Evolutionary conservation across 2,113 vertebrate species (phyloP).

Genomic region (Cnemophilus loriae): DNA sequence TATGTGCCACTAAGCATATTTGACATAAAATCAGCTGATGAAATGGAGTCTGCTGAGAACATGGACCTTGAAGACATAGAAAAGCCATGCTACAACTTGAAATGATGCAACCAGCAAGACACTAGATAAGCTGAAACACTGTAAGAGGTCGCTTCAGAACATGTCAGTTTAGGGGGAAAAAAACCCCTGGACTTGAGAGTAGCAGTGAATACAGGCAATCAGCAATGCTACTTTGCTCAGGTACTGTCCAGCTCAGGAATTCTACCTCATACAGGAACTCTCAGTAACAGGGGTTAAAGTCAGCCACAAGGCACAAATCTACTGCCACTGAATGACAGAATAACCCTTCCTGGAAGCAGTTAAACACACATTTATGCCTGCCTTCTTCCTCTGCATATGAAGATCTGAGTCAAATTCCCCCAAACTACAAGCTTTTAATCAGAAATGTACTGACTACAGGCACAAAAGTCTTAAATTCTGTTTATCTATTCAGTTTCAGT

Average conservation of each 20-base stretch:
- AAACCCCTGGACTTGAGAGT: not conserved
- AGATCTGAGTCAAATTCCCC: not conserved
- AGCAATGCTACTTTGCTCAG: not conserved
- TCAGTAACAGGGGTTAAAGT: not conserved
- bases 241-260: not conserved
- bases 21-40: not conserved
- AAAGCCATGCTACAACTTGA: not conserved
- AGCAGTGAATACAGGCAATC: not conserved
- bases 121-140: not conserved
- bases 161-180: not conserved
- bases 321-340: not conserved
- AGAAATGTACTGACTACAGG: not conserved
- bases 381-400: not conserved
- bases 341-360: not conserved
- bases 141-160: not conserved
- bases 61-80: not conserved
- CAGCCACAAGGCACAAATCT: not conserved
- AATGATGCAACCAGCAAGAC: not conserved
- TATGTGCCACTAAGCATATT: not conserved
- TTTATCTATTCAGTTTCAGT: not conserved
- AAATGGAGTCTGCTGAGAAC: not conserved
- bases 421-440: not conserved
- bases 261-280: not conserved
- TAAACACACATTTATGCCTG: not conserved
- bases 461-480: not conserved